Base-by-base conservation (phyloP, 1,140 invertebrate species). In the Papilio polytes region DNA sequence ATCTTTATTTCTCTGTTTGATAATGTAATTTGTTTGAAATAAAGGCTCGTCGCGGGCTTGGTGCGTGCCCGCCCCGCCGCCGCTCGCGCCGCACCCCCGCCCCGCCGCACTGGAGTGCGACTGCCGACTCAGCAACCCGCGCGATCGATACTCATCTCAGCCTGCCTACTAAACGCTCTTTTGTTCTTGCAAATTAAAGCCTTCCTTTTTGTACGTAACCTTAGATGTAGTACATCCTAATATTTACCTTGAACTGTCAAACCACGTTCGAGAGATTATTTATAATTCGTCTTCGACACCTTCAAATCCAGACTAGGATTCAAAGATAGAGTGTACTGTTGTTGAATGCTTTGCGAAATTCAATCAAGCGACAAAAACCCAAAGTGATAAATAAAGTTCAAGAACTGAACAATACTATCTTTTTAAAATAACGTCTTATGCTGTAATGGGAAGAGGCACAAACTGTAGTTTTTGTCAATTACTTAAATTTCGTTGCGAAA, bases 61-160 rank as follows among this genome's bases (percentile, higher is more conserved):
- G 82, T 88, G 85, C 87, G 87, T 87, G 84, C 66, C 66, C 80
- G 78, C 82, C 87, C 84, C 83, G 87, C 85, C 83, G 81, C 81
- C 85, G 74, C 83, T 36, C 86, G 84, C 82, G 36, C 86, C 85
- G 83, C 63, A 26, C 63, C 4, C 13, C 63, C 85, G 78, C 83
- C 87, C 83, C 83, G 86, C 86, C 83, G 81, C 82, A 84, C 85
- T 86, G 85, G 86, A 88, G 85, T 85, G 87, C 80, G 83, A 83
- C 85, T 91, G 91, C 84, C 85, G 86, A 90, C 83, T 93, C 91
- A 91, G 91, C 91, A 90, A 66, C 56, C 63, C 41, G 82, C 83
- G 80, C 88, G 90, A 90, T 93, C 91, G 90, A 93, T 92, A 92
- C 89, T 87, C 87, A 90, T 90, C 87, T 90, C 85, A 82, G 83